Evolutionary conservation across 2,113 vertebrate species (phyloP).

Genomic region (human): GRCh38 chr9:98505001-98505500

Average conservation of each 20-base stretch:
- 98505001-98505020: neutral
- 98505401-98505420: too few species aligned
- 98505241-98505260: neutral
- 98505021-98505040: neutral
- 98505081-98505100: neutral
- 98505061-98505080: neutral
- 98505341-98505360: neutral
- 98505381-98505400: neutral
- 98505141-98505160: neutral
- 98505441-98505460: rapidly evolving
- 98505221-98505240: neutral
- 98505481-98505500: neutral
- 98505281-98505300: neutral
- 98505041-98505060: neutral
- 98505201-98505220: neutral
- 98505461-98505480: neutral
- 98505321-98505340: neutral
- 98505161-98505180: neutral
- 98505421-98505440: rapidly evolving
- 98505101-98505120: neutral
- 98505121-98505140: neutral
- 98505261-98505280: neutral
- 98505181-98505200: neutral
- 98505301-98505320: neutral
- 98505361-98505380: neutral